phyloP scores from a whole-genome alignment of 2,113 vertebrate genomes.

The Noturus placidus region DNA sequence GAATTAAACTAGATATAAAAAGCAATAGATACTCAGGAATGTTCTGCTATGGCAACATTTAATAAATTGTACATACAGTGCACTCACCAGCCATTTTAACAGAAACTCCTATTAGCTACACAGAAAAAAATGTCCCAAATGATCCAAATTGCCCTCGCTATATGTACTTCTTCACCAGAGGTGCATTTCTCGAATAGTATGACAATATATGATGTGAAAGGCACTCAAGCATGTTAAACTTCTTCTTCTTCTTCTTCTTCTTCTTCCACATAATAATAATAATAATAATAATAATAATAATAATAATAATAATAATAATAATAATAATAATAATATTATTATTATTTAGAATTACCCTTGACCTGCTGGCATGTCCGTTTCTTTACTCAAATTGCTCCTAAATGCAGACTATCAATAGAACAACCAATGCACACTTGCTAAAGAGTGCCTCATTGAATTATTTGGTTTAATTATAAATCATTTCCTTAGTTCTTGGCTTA shows the following conservation, averaged over 20 bases:
- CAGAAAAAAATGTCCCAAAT: not conserved
- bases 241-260: too few relatives aligned
- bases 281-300: too few relatives aligned
- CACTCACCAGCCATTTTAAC: not conserved
- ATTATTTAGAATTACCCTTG: not conserved
- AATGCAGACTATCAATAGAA: not conserved
- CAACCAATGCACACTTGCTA: not conserved
- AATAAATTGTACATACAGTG: not conserved
- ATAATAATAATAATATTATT: too few relatives aligned
- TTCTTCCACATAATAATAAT: too few relatives aligned
- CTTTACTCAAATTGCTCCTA: not conserved
- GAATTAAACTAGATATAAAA: not conserved
- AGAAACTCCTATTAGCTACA: not conserved
- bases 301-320: too few relatives aligned
- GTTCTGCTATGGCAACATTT: not conserved
- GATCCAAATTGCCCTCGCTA: not conserved
- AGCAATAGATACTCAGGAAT: not conserved
- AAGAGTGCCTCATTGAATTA: not conserved
- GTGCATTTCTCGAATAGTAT: not conserved
- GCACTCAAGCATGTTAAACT: not conserved
- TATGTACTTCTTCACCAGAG: not conserved
- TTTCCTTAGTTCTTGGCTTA: not conserved
- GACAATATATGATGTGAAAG: not conserved
- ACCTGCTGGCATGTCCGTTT: not conserved
- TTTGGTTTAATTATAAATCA: constrained; percentile 1